Base-by-base conservation (phyloP, 2,888 invertebrate species). In the Venusia cambrica region DNA sequence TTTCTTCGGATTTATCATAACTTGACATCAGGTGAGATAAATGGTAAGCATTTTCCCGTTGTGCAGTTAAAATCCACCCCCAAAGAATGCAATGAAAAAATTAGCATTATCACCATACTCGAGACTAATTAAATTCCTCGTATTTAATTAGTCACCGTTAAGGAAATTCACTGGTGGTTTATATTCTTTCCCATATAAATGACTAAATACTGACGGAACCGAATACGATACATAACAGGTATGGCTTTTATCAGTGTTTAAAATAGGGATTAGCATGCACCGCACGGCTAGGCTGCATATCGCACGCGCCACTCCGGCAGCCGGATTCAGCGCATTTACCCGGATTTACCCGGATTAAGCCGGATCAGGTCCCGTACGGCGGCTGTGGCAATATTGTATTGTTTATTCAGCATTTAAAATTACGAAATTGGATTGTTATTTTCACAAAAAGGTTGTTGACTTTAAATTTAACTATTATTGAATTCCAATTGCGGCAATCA, bases 181-280 rank as follows among this genome's bases (percentile, higher is more conserved):
- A n/a, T n/a, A n/a, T n/a, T n/a, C n/a, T n/a, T n/a, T n/a, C 9
- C 5, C 15, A 20, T 20, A 9, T 20, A 21, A 20, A n/a, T n/a
- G 16, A 7, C 6, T 22, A 5, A 35, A 38, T 26, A 31, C 33
- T 10, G 26, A 24, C 20, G 28, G 6, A 8, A 30, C 16, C 20
- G 26, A 37, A 21, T 8, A 34, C 17, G 25, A 30, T 39, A 17
- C 4, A 34, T 39, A 21, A 29, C 34, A 81, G 78, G 80, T 81
- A 61, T 54, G 63, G 69, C 69, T 68, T 76, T 78, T 79, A 81
- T 78, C 77, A 76, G 73, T 76, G 80, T 84, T 87, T 84, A 83
- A 84, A 87, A 77, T 65, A 62, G 73, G 81, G 81, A 81, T 87
- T 88, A 87, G 69, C 81, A n/a, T n/a, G n/a, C n/a, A 75, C 78